Conservation (phyloP, 1,140 invertebrate genomes). For the Drosophila pallidifrons region DNA sequence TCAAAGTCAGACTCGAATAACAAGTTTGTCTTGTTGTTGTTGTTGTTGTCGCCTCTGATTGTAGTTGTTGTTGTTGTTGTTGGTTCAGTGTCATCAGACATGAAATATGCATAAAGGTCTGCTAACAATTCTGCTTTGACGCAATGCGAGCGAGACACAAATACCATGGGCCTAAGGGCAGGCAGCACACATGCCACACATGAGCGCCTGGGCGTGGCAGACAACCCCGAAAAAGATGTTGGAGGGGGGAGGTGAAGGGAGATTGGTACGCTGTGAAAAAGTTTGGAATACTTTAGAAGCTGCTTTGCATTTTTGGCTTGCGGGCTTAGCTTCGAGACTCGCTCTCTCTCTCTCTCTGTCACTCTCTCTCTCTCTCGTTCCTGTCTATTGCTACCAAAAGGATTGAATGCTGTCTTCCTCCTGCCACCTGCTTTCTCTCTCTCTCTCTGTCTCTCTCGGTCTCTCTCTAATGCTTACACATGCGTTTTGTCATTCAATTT, state of each 20-base stretch:
- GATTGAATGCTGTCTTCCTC: constrained; percentile 25
- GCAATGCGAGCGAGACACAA: constrained; percentile 19
- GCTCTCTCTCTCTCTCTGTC: background rate
- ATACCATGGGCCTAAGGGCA: constrained; percentile 46
- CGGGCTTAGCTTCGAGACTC: constrained; percentile 51
- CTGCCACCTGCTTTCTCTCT: background rate
- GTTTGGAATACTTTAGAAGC: constrained; percentile 78
- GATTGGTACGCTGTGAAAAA: constrained; percentile 41
- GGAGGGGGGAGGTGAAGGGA: constrained; percentile 6
- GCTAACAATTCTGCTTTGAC: constrained; percentile 40
- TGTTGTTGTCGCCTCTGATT: background rate
- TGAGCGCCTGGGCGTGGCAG: constrained; percentile 57
- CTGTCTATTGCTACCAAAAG: constrained; percentile 21
- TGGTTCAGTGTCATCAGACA: constrained; percentile 51
- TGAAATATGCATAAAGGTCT: constrained; percentile 79
- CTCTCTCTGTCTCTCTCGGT: constrained; percentile 5
- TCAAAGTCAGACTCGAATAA: background rate
- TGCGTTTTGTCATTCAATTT: constrained; percentile 82
- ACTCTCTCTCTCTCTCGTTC: background rate
- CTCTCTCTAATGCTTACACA: constrained; percentile 57
- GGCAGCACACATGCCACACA: constrained; percentile 5
- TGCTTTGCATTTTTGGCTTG: constrained; percentile 81
- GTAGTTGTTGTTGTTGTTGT: constrained; percentile 17
- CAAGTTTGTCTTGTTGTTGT: constrained; percentile 14
- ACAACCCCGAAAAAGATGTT: background rate